Conservation (phyloP, 2,888 invertebrate species). For the Macaria liturata region DNA sequence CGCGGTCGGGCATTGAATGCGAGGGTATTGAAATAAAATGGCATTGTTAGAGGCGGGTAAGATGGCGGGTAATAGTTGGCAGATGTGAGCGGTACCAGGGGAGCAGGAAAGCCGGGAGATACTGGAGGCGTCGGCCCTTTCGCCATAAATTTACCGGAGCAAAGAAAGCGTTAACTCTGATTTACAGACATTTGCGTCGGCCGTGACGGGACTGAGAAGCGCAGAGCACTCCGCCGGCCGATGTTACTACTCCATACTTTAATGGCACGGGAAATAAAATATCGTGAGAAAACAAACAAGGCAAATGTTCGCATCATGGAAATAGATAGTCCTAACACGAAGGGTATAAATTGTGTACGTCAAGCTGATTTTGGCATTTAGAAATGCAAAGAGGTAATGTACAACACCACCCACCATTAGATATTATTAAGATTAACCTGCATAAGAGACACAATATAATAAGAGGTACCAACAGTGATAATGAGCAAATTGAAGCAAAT, state of each 20-base stretch:
- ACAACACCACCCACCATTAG: no score
- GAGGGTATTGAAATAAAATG: slow-evolving; percentile 45
- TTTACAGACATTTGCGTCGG: slow-evolving; percentile 63
- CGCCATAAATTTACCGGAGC: slow-evolving; percentile 64
- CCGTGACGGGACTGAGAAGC: slow-evolving; percentile 48
- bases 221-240: slow-evolving; percentile 33
- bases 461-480: no score
- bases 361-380: no score
- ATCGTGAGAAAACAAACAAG: slow-evolving; percentile 19
- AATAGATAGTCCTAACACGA: no score
- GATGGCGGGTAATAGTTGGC: slow-evolving; percentile 35
- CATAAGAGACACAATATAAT: no score
- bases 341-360: no score
- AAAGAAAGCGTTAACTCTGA: slow-evolving; percentile 75
- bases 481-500: no score
- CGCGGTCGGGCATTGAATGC: slow-evolving; percentile 33
- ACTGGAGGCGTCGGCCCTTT: slow-evolving; percentile 55
- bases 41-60: slow-evolving; percentile 38
- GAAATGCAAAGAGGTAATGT: no score
- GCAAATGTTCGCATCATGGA: no score
- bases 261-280: slow-evolving; percentile 33
- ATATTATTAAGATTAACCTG: no score
- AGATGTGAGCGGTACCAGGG: slow-evolving; percentile 49
- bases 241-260: slow-evolving; percentile 27
- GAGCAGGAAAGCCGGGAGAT: slow-evolving; percentile 53